Evolutionary conservation across 1,140 invertebrate genomes (phyloP).

Genomic region (Hirudo medicinalis): DNA sequence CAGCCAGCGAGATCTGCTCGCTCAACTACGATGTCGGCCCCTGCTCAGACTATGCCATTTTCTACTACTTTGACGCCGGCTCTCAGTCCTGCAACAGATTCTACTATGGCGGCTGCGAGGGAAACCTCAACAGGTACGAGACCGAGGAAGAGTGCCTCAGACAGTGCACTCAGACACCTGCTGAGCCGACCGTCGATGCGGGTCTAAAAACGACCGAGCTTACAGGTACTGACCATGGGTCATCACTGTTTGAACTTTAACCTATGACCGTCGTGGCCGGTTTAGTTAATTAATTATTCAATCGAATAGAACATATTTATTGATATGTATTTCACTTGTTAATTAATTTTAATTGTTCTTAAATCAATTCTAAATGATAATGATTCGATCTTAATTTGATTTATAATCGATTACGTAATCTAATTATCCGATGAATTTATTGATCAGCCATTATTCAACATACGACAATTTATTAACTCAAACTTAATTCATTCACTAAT

Average conservation of each 20-base stretch:
- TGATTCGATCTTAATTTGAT: too few species aligned
- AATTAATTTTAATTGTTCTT: too few species aligned
- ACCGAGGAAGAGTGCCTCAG: slow-evolving; percentile 64
- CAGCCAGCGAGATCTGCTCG: slow-evolving; percentile 47
- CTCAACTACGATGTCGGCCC: slow-evolving; percentile 62
- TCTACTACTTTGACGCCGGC: slow-evolving; percentile 67
- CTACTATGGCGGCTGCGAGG: slow-evolving; percentile 82
- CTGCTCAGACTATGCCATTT: slow-evolving; percentile 63
- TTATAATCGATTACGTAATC: background rate
- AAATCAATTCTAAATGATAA: too few species aligned
- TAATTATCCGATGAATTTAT: background rate
- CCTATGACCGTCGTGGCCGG: slow-evolving; percentile 49
- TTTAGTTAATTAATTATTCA: too few species aligned
- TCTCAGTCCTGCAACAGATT: slow-evolving; percentile 69
- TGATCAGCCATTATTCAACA: too few species aligned
- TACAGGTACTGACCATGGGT: slow-evolving; percentile 44
- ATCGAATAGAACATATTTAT: too few species aligned
- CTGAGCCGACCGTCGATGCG: too few species aligned
- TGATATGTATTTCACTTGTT: too few species aligned
- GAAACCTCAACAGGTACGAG: slow-evolving; percentile 61
- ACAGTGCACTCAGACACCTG: too few species aligned
- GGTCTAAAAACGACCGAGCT: slow-evolving; percentile 2
- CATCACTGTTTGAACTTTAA: too few species aligned
- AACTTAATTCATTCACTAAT: too few species aligned
- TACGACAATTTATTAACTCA: too few species aligned